phyloP scores from a whole-genome alignment of 2,888 invertebrate genomes.

The Theodoxus fluviatilis region DNA sequence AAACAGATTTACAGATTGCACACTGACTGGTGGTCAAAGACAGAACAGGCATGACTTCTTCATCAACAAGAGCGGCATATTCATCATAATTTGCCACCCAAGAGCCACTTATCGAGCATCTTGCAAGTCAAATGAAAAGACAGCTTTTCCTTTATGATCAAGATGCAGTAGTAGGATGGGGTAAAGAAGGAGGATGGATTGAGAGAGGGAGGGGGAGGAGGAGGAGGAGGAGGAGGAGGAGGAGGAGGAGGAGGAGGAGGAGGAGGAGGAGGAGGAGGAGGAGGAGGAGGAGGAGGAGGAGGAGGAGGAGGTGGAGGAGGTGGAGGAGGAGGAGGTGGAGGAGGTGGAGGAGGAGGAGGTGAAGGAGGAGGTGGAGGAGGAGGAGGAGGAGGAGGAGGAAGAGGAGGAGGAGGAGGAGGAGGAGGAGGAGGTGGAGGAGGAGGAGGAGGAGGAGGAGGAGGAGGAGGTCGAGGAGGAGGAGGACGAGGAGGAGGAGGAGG shows the following conservation, averaged over 20 bases:
- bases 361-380: neutral
- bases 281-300: constrained; percentile 3
- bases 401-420: neutral
- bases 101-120: too few species aligned
- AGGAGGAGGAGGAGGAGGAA: neutral
- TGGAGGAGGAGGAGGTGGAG: constrained; percentile 1
- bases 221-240: neutral
- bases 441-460: constrained; percentile 2
- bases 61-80: too few species aligned
- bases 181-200: neutral
- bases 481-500: neutral
- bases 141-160: too few species aligned
- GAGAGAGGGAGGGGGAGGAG: neutral
- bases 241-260: neutral
- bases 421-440: neutral
- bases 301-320: constrained; percentile 20
- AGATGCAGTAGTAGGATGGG: too few species aligned
- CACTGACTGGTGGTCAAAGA: too few species aligned
- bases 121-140: too few species aligned
- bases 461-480: neutral
- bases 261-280: neutral
- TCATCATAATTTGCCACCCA: too few species aligned
- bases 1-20: too few species aligned
- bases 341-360: neutral
- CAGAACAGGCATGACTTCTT: too few species aligned